Conservation (phyloP, 2,888 invertebrate species). For the Oscheius sp. region DNA sequence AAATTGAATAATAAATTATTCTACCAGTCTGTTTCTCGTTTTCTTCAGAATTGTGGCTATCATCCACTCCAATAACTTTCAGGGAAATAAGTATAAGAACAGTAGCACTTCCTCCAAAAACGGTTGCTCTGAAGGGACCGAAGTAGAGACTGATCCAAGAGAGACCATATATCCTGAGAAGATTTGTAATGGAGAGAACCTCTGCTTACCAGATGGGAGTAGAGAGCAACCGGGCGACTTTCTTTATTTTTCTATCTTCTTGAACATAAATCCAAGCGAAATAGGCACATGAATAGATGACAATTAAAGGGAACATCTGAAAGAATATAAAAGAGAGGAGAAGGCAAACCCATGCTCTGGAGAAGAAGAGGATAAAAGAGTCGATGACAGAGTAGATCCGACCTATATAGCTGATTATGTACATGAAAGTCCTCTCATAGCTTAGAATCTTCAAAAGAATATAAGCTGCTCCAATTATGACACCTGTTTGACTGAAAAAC, state of each 20-base stretch:
- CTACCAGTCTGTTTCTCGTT: no score
- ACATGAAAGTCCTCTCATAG: constrained; percentile 64
- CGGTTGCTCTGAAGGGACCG: constrained; percentile 63
- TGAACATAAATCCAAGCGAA: constrained; percentile 67
- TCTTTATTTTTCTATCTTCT: constrained; percentile 60
- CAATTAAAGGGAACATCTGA: constrained; percentile 59
- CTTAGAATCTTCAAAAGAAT: constrained; percentile 63
- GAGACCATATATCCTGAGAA: constrained; percentile 60
- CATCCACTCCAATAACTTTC: constrained; percentile 53
- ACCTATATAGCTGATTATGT: constrained; percentile 59
- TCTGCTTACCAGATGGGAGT: constrained; percentile 70
- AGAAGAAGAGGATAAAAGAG: constrained; percentile 55
- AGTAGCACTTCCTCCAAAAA: constrained; percentile 56
- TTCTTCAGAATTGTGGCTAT: neutral
- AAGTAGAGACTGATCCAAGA: constrained; percentile 59
- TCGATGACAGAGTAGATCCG: constrained; percentile 57
- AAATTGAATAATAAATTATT: neutral
- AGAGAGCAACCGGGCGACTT: constrained; percentile 63
- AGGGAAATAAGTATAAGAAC: constrained; percentile 59
- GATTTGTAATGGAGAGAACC: no score
- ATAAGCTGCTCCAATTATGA: constrained; percentile 54
- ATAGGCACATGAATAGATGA: constrained; percentile 61
- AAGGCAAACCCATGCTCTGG: constrained; percentile 56
- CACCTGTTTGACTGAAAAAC: constrained; percentile 49
- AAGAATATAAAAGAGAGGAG: constrained; percentile 16